phyloP scores from a whole-genome alignment of 1,140 invertebrate genomes.

The Apolygus lucorum region DNA sequence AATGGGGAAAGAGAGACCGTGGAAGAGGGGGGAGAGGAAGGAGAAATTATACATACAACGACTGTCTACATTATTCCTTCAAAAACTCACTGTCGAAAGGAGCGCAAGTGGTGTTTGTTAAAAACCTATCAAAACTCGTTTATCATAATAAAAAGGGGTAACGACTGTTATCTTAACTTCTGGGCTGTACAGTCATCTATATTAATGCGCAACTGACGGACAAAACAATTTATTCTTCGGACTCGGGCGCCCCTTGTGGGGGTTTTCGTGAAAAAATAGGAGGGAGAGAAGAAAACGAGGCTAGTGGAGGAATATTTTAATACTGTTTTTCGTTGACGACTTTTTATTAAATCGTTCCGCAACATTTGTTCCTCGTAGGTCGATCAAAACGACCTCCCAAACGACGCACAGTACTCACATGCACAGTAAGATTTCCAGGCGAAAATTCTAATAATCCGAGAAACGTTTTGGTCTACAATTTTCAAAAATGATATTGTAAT shows the following conservation, averaged over 20 bases:
- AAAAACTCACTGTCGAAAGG: too few relatives aligned
- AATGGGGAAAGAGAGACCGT: neutral
- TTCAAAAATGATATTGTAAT: too few relatives aligned
- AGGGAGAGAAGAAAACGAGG: neutral
- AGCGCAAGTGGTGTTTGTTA: constrained; percentile 13
- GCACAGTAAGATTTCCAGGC: too few relatives aligned
- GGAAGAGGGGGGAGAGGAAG: neutral
- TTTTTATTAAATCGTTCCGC: too few relatives aligned
- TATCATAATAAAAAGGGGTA: constrained; percentile 21
- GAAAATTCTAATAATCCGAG: too few relatives aligned
- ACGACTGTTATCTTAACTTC: constrained; percentile 18
- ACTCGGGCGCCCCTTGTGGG: neutral
- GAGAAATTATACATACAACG: constrained; percentile 1
- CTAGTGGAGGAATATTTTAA: neutral
- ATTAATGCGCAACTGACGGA: constrained; percentile 19
- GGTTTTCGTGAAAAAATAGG: neutral
- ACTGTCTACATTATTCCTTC: neutral
- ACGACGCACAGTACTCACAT: too few relatives aligned
- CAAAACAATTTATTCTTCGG: constrained; percentile 19
- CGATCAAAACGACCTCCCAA: too few relatives aligned
- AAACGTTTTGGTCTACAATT: too few relatives aligned
- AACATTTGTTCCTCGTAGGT: too few relatives aligned
- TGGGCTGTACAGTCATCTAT: constrained; percentile 2
- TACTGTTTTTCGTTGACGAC: neutral
- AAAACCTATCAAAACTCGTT: constrained; percentile 20